Conservation (phyloP, 2,888 invertebrate species). For the Trypoxylon attenuatum region DNA sequence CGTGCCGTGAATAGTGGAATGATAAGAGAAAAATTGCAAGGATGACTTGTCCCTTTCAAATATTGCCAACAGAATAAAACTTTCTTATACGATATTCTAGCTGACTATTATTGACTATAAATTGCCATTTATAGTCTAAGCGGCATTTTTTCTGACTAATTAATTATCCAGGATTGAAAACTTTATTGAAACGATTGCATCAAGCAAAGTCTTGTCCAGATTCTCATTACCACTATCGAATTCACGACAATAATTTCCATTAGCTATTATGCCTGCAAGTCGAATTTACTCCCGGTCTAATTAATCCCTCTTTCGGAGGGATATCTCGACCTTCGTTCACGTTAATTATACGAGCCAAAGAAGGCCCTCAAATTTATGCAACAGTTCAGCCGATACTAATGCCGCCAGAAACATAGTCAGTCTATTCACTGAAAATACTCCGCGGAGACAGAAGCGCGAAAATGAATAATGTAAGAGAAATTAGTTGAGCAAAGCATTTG, state of each 20-base stretch:
- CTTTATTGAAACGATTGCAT: too few relatives aligned
- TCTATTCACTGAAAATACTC: neutral
- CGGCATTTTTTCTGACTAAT: too few relatives aligned
- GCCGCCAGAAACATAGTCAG: neutral
- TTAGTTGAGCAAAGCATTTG: neutral
- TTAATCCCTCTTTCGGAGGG: constrained; percentile 27
- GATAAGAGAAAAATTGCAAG: too few relatives aligned
- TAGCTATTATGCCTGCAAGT: constrained; percentile 31
- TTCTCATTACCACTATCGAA: constrained; percentile 1
- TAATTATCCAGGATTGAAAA: constrained; percentile 42
- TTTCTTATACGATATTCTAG: too few relatives aligned
- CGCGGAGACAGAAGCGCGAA: neutral
- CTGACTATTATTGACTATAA: too few relatives aligned
- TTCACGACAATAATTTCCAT: constrained; percentile 26
- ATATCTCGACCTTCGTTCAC: constrained; percentile 22
- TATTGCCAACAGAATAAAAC: too few relatives aligned
- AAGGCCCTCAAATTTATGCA: constrained; percentile 14
- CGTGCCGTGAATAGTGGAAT: too few relatives aligned
- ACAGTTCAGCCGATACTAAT: neutral
- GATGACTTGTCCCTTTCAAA: too few relatives aligned
- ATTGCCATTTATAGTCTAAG: too few relatives aligned
- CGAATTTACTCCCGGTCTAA: constrained; percentile 34
- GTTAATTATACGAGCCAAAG: constrained; percentile 22
- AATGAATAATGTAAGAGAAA: neutral
- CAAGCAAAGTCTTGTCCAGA: too few relatives aligned